A percentile compares a stretch with the other conserved stretches of the same genome.
Evolutionary conservation across 2,888 invertebrate species (phyloP).

Genomic region (Philopedon plagiatum): DNA sequence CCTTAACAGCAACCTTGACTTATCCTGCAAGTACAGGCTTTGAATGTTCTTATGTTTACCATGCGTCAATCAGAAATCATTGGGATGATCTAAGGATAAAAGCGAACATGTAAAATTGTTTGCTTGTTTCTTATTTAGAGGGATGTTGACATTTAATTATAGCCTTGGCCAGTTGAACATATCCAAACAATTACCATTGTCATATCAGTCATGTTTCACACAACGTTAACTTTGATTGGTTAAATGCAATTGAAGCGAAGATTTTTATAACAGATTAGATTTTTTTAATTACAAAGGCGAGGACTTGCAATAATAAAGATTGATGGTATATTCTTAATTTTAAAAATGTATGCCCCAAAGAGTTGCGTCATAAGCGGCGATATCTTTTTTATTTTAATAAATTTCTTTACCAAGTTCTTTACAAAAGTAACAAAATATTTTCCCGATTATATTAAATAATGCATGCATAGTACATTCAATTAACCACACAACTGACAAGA

Average conservation of each 20-base stretch:
- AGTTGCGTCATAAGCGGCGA: too few species aligned
- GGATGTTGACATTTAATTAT: slow-evolving; percentile 9
- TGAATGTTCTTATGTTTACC: not conserved
- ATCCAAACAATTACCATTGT: slow-evolving; percentile 7
- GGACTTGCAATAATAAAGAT: too few species aligned
- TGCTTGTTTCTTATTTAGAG: not conserved
- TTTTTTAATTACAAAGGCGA: not conserved
- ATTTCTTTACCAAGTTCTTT: too few species aligned
- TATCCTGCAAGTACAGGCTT: not conserved
- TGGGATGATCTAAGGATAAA: not conserved
- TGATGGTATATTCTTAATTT: too few species aligned
- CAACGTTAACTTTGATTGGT: not conserved
- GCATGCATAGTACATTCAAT: too few species aligned
- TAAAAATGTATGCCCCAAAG: too few species aligned
- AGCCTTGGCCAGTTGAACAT: not conserved
- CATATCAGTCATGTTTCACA: not conserved
- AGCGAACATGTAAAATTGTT: not conserved
- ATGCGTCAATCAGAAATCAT: not conserved
- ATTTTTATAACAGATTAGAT: not conserved
- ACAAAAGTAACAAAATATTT: too few species aligned
- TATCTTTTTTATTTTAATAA: too few species aligned
- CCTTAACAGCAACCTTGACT: not conserved
- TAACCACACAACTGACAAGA: too few species aligned
- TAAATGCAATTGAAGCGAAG: not conserved
- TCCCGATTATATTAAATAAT: too few species aligned